Evolutionary conservation across 1,140 invertebrate species (phyloP).

Genomic region (Anthonomus grandis): DNA sequence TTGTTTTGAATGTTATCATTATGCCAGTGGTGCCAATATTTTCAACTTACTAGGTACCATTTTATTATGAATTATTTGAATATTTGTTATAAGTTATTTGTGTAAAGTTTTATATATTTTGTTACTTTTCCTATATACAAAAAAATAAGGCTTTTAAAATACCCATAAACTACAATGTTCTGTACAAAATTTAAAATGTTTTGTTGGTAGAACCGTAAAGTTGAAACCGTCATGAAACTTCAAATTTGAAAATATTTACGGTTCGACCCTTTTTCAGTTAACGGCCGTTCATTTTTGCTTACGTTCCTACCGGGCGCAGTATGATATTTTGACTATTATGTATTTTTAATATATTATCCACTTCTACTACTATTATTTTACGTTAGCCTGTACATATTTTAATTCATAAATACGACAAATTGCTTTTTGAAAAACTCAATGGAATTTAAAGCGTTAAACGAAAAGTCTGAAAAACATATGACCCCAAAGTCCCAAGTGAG

Average conservation of each 20-base stretch:
- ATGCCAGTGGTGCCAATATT: no score
- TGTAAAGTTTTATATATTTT: no score
- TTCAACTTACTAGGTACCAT: no score
- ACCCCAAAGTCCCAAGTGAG: conserved; percentile 27
- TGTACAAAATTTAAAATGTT: no score
- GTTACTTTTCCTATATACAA: no score
- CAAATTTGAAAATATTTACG: neutral
- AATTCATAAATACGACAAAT: neutral
- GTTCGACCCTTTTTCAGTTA: neutral
- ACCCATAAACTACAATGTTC: no score
- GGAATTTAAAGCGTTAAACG: conserved; percentile 27
- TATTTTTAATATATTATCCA: neutral
- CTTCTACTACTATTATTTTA: neutral
- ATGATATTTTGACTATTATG: neutral
- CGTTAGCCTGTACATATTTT: neutral
- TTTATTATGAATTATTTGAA: no score
- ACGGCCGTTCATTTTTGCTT: neutral
- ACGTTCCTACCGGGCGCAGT: neutral
- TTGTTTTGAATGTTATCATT: no score
- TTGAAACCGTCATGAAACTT: conserved; percentile 1
- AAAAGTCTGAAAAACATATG: conserved; percentile 24
- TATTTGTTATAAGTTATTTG: no score
- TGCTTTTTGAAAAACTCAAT: conserved; percentile 3
- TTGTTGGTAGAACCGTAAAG: no score
- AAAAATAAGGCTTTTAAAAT: no score